Evolutionary conservation across 1,140 invertebrate species (phyloP), one percentile per base, ranked within the genome.

Genomic region (Drosophila mayri): DNA sequence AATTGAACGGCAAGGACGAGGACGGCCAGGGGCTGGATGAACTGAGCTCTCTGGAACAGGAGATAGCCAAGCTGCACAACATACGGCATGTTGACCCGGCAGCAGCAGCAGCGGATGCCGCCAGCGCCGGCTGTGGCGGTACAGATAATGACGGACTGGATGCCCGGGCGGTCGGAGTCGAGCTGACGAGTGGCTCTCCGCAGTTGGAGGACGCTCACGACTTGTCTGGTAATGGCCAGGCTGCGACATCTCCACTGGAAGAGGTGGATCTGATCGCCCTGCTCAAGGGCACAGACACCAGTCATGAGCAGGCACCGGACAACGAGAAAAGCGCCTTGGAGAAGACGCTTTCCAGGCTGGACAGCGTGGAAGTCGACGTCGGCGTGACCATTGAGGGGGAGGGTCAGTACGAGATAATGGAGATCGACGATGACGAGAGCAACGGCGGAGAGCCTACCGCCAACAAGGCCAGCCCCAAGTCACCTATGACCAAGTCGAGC

Each of bases 321-420:
- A 32, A 4, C 25, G 25, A 81, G 12, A 46, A 75, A 9, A 44
- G 20, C 7, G 64, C 52, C 14, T 22, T 87, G 43, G 82, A 90
- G 38, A 37, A 80, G 50, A 55, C 64, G 3, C 41, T 86, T 3
- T 77, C 79, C 5, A 70, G 79, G 28, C 28, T 81, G 18, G 79
- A 87, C 16, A 52, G 81, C 37, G 67, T 86, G 12, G 82, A 22
- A 11, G 57, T n/a, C 0, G 58, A 88, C 37, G 76, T 79, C 3
- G 85, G 82, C 16, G 90, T 92, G 0, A 92, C 88, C 4, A 92
- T 90, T 37, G 92, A 92, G 52, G 91, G 92, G 10, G 91, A 92
- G 46, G 90, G 91, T 0, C 87, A 92, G 62, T 92, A 86, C 40
- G 82, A 91, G 72, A 92, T 92, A n/a, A 90, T 92, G 75, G 91